Percentiles rank a stretch among this genome's conserved stretches.
These are phyloP conservation scores for Watsonalla cultraria DNA, from an alignment of 2,888 invertebrate genomes.

Conservation along the genomic window DNA sequence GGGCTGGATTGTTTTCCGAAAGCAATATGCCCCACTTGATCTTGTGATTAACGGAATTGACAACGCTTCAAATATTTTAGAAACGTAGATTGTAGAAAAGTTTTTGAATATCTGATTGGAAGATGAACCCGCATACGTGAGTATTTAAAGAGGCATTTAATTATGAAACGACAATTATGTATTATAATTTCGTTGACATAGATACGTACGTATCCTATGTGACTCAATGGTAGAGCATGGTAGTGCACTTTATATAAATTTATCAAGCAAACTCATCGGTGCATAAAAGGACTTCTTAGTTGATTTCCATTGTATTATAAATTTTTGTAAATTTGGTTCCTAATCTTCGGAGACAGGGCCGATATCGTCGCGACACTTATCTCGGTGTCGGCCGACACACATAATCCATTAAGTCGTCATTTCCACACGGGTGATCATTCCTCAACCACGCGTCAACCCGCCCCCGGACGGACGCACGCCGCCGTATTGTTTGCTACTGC, in stretches of 20 bases:
- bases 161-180: too few relatives aligned
- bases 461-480: conserved; percentile 54
- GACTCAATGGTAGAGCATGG: conserved; percentile 34
- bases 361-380: conserved; percentile 73
- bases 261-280: conserved; percentile 50
- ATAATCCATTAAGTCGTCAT: conserved; percentile 79
- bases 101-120: too few relatives aligned
- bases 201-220: not conserved
- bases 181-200: too few relatives aligned
- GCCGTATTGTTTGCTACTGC: conserved; percentile 73
- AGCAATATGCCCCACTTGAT: conserved; percentile 59
- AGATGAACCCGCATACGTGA: too few relatives aligned
- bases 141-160: too few relatives aligned
- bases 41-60: conserved; percentile 44
- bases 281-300: conserved; percentile 59
- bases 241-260: conserved; percentile 33
- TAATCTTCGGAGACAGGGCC: conserved; percentile 69
- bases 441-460: conserved; percentile 74
- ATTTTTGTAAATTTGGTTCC: conserved; percentile 70
- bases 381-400: conserved; percentile 74
- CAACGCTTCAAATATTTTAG: not conserved
- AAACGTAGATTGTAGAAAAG: too few relatives aligned
- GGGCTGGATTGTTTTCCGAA: conserved; percentile 53
- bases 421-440: conserved; percentile 76
- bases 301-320: conserved; percentile 71